These are phyloP conservation scores for Parauchenoglanis ngamensis DNA, from an alignment of 2,797 vertebrate genomes.

Conservation along the genomic window DNA sequence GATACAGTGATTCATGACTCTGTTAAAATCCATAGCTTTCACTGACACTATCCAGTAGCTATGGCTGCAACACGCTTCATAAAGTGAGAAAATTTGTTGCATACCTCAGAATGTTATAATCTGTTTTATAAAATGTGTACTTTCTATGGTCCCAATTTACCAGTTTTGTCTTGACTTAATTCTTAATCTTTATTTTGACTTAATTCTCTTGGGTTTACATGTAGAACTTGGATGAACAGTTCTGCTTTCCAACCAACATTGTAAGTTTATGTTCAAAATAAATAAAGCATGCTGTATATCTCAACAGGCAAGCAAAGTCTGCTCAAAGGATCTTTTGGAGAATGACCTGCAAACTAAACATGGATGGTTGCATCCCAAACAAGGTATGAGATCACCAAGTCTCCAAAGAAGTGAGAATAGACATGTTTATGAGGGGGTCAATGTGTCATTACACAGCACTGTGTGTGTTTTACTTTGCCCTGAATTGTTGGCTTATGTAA, in stretches of 20 bases:
- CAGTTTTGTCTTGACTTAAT: background rate
- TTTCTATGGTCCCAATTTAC: background rate
- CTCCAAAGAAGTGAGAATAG: slow-evolving; percentile 45
- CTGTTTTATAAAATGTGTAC: background rate
- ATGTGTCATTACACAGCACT: slow-evolving; percentile 41
- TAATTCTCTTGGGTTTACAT: background rate
- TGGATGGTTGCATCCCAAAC: slow-evolving; percentile 36
- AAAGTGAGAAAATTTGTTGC: background rate
- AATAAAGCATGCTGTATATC: slow-evolving; percentile 32
- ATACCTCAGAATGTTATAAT: background rate
- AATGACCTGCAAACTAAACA: slow-evolving; percentile 41
- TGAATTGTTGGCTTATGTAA: slow-evolving; percentile 68
- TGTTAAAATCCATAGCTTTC: slow-evolving; percentile 1
- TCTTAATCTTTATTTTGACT: background rate
- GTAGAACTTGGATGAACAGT: slow-evolving; percentile 9
- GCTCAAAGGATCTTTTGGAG: slow-evolving; percentile 17
- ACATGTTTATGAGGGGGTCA: slow-evolving; percentile 51
- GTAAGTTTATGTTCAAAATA: slow-evolving; percentile 36
- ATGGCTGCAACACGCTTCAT: background rate
- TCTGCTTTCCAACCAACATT: slow-evolving; percentile 35
- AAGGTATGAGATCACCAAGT: slow-evolving; percentile 50
- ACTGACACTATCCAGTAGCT: slow-evolving; percentile 26
- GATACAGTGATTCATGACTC: slow-evolving; percentile 43
- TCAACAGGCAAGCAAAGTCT: slow-evolving; percentile 32
- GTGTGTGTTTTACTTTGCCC: slow-evolving; percentile 61